phyloP scores from a whole-genome alignment of 2,888 invertebrate genomes.

The Habrosyne pyritoides region DNA sequence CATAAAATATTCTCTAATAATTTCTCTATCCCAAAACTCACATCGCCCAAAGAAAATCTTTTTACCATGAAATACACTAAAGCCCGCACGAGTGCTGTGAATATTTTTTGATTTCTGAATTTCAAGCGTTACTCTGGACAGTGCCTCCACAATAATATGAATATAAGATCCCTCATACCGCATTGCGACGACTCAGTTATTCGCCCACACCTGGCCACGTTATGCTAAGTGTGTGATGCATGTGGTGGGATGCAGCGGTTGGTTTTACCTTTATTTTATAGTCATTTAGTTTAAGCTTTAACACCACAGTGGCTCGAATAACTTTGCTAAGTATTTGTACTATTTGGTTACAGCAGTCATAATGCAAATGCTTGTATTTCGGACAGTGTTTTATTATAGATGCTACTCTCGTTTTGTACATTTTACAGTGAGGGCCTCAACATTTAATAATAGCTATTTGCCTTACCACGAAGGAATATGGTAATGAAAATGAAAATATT shows the following conservation, averaged over 20 bases:
- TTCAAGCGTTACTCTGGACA: conserved; percentile 37
- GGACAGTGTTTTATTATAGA: too few relatives aligned
- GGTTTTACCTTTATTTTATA: conserved; percentile 14
- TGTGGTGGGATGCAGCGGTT: conserved; percentile 41
- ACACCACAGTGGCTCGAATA: conserved; percentile 18
- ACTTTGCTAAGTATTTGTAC: not conserved
- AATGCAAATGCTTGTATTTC: too few relatives aligned
- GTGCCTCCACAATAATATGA: conserved; percentile 70
- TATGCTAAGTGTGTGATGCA: conserved; percentile 62
- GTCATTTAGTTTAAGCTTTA: conserved; percentile 14
- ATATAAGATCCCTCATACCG: conserved; percentile 72
- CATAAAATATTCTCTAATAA: too few relatives aligned
- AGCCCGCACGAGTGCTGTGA: conserved; percentile 10
- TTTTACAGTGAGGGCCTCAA: too few relatives aligned
- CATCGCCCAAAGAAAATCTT: not conserved
- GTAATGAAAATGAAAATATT: too few relatives aligned
- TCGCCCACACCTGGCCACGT: conserved; percentile 74
- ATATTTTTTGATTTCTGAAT: conserved; percentile 37
- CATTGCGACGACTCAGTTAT: conserved; percentile 80
- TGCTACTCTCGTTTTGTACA: too few relatives aligned
- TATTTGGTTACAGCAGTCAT: too few relatives aligned
- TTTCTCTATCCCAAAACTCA: not conserved
- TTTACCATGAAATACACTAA: not conserved
- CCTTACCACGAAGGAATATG: too few relatives aligned
- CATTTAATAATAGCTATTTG: too few relatives aligned